Percentiles rank a stretch among this genome's conserved stretches.
Evolutionary conservation across 1,140 invertebrate species (phyloP).

Genomic region (Brachionus asplanchnoidis): DNA sequence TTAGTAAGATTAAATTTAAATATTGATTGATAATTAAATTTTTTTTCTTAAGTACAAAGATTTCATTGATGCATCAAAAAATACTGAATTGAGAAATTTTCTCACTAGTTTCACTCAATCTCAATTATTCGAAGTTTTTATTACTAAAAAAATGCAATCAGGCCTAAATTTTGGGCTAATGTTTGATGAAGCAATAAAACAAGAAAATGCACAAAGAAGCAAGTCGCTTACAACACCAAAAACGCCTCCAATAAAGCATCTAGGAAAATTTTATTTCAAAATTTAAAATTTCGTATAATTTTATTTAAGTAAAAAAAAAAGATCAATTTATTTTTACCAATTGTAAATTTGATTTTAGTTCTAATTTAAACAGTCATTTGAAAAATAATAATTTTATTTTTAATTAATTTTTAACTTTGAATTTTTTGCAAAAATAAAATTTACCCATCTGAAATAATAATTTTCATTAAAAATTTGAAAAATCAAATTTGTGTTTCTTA

Average conservation of each 20-base stretch:
- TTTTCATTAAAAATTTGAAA: too few species aligned
- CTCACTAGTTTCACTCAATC: neutral
- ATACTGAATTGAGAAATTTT: neutral
- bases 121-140: constrained; percentile 36
- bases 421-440: too few species aligned
- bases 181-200: constrained; percentile 15
- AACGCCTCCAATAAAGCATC: neutral
- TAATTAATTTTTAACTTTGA: too few species aligned
- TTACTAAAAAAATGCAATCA: neutral
- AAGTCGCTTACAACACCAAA: neutral
- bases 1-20: neutral
- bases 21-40: neutral
- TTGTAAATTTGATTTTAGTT: neutral
- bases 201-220: neutral
- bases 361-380: too few species aligned
- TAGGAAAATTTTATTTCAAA: constrained; percentile 22
- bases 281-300: neutral
- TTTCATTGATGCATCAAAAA: neutral
- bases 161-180: neutral
- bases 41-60: neutral
- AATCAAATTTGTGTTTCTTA: too few species aligned
- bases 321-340: neutral
- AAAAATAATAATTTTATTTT: too few species aligned
- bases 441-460: too few species aligned
- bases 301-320: neutral